Percentiles rank a stretch among this genome's conserved stretches.
Evolutionary conservation across 2,797 vertebrate genomes (phyloP).

Genomic region (Macrochelys suwanniensis): DNA sequence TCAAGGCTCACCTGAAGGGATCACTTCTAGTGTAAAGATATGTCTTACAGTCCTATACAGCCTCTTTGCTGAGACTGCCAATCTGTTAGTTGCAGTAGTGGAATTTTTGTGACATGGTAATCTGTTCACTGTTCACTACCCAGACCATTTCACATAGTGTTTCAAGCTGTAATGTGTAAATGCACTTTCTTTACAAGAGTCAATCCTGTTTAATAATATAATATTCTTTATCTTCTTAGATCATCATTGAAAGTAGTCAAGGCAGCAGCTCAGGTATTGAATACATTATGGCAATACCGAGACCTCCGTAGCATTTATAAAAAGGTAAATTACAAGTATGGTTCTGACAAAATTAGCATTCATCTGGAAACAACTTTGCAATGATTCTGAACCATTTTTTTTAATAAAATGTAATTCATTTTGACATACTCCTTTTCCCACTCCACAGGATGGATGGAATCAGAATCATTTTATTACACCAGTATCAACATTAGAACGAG

Average conservation of each 20-base stretch:
- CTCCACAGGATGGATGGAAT: constrained; percentile 95
- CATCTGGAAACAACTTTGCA: neutral
- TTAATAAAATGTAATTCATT: constrained; percentile 49
- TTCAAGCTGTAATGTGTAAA: neutral
- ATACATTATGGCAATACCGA: constrained; percentile 96
- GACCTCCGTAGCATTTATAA: constrained; percentile 98
- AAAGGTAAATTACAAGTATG: constrained; percentile 86
- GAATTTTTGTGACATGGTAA: neutral
- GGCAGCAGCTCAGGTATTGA: constrained; percentile 96
- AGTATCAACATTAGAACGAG: constrained; percentile 94
- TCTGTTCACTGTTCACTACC: neutral
- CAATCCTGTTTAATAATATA: neutral
- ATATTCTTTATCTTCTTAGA: constrained; percentile 73
- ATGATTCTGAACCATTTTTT: neutral
- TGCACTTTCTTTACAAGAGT: neutral
- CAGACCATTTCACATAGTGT: too few relatives aligned
- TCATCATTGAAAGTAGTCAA: constrained; percentile 98
- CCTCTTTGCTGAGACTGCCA: neutral
- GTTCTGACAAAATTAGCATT: constrained; percentile 29
- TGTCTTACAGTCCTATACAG: neutral
- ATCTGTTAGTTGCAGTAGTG: neutral
- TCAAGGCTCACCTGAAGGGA: neutral
- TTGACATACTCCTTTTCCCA: constrained; percentile 30
- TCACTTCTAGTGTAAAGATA: neutral
- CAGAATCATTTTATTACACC: constrained; percentile 99